phyloP scores from a whole-genome alignment of 2,888 invertebrate genomes.

The Ichneumon xanthorius region DNA sequence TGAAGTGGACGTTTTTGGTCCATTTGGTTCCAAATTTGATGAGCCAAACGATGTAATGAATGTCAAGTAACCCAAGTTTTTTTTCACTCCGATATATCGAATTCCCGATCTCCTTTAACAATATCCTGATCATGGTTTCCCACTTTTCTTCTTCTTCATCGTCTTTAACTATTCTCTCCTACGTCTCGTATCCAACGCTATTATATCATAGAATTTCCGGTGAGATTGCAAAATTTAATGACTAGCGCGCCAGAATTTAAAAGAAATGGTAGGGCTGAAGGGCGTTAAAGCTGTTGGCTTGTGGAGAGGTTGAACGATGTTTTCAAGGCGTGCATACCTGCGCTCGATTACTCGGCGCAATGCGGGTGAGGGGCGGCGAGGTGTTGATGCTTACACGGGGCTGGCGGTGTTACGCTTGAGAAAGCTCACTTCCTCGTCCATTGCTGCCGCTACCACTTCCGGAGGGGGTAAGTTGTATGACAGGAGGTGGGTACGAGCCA shows the following conservation, averaged over 20 bases:
- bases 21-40: not conserved
- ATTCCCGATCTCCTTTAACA: not conserved
- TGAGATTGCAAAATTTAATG: conserved; percentile 64
- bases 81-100: not conserved
- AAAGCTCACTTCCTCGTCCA: conserved; percentile 53
- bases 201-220: conserved; percentile 34
- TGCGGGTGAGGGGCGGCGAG: conserved; percentile 24
- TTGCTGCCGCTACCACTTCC: conserved; percentile 8
- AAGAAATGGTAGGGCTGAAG: conserved; percentile 38
- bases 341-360: conserved; percentile 23
- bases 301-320: conserved; percentile 44
- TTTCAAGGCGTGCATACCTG: conserved; percentile 54
- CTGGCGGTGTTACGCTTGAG: conserved; percentile 42
- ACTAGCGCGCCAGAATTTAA: conserved; percentile 42
- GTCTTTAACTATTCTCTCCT: not conserved
- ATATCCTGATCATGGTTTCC: not conserved
- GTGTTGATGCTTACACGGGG: conserved; percentile 42
- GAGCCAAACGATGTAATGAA: not conserved
- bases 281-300: conserved; percentile 26
- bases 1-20: not conserved
- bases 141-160: not conserved
- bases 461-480: conserved; percentile 8
- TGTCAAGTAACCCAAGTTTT: not conserved
- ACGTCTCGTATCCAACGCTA: not conserved
- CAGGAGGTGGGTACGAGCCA: conserved; percentile 35